Base-by-base conservation (phyloP, 2,797 vertebrate species). In the Avahi laniger region DNA sequence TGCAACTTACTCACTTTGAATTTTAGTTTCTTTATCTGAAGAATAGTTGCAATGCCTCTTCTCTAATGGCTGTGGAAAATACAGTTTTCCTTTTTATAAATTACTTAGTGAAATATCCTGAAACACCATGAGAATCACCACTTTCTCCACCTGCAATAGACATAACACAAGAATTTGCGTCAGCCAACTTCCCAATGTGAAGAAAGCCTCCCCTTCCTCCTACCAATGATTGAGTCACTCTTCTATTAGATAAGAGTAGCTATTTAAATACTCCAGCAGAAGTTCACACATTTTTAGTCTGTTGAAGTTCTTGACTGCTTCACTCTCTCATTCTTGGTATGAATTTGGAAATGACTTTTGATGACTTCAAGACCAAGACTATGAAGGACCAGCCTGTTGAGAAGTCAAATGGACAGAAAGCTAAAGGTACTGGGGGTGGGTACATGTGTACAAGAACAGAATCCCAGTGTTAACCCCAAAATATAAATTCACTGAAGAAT, bases 131-230 rank as follows among this genome's bases (percentile, higher is more conserved):
- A 94, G 63, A 94, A 95, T 91, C 79, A 61, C 88, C 81, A 79
- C 69, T 91, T 95, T 97, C 92, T 52, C 79, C 79, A 86, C 94
- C 92, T 92, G 83, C 89, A 75, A 94, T 13, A 95, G 88, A 95
- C 48, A 79, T 85, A 94, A 88, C 67, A 11, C 76, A 94, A 97
- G 94, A 57, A 35, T 78, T 92, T 96, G 81, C 84, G 26, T 98
- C 96, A 97, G 88, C 13, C 79, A 97, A 97, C 81, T 96, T 96
- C 94, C 94, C 73, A 90, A 33, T 80, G 86, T 98, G 97, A 97
- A 95, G 63, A 98, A 96, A 95, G 33, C 52, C 13, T 33, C 91
- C 81, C 59, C 96, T 96, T 97, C 97, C 96, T 97, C 95, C 95
- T 72, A 57, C 85, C 35, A 18, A 33, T 7, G 87, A 94, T 73